phyloP scores from a whole-genome alignment of 2,797 vertebrate genomes.

The Yasuhikotakia modesta region DNA sequence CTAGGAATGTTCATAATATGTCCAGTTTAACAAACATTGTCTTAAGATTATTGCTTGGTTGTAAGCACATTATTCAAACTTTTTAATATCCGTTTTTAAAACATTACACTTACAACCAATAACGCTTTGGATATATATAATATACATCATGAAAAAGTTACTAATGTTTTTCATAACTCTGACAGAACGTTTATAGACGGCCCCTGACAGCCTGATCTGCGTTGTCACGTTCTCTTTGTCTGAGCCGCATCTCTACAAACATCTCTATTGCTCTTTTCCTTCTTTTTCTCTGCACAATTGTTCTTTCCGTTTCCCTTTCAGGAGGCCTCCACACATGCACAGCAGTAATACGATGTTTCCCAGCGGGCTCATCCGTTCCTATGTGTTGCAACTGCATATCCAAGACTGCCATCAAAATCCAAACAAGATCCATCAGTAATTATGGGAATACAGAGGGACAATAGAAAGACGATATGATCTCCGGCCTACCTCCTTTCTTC shows the following conservation, averaged over 20 bases:
- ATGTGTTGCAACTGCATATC: constrained; percentile 76
- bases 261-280: constrained; percentile 42
- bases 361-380: constrained; percentile 79
- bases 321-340: constrained; percentile 39
- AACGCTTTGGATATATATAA: too few species aligned
- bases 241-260: not conserved
- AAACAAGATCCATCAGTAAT: constrained; percentile 84
- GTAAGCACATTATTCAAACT: too few species aligned
- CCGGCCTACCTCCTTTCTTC: constrained; percentile 76
- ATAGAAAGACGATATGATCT: constrained; percentile 81
- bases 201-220: not conserved
- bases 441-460: constrained; percentile 81
- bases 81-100: too few species aligned
- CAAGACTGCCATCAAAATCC: constrained; percentile 77
- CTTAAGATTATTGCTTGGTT: too few species aligned
- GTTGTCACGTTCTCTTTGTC: constrained; percentile 18
- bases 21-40: too few species aligned
- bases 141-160: too few species aligned
- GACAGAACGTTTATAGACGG: too few species aligned
- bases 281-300: constrained; percentile 32
- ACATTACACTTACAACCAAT: too few species aligned
- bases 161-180: too few species aligned
- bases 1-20: too few species aligned
- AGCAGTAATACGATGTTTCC: constrained; percentile 77
- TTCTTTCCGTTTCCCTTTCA: constrained; percentile 8